Conservation (phyloP, 2,113 vertebrate genomes). For the Xenopus tropicalis region DNA sequence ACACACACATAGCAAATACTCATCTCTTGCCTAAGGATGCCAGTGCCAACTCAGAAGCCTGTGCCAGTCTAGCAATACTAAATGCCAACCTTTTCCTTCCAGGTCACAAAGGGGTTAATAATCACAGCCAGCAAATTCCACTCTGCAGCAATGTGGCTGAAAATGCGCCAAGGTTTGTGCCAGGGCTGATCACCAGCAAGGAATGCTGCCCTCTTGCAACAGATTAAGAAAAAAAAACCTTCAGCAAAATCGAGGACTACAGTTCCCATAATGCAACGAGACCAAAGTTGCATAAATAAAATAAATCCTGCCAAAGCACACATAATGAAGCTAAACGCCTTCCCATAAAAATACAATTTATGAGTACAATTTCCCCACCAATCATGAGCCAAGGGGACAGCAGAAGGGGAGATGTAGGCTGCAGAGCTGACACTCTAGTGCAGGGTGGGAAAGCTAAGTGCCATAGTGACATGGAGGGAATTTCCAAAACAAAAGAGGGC, state of each 20-base stretch:
- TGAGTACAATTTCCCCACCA: too few relatives aligned
- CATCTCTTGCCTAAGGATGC: too few relatives aligned
- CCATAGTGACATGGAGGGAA: slow-evolving; percentile 32
- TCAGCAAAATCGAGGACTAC: slow-evolving; percentile 7
- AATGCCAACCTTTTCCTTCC: too few relatives aligned
- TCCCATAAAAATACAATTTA: too few relatives aligned
- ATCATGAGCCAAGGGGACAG: too few relatives aligned
- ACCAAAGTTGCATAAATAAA: slow-evolving; percentile 31
- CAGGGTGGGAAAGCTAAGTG: slow-evolving; percentile 9
- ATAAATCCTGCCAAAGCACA: background rate
- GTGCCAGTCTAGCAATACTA: background rate
- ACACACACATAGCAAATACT: too few relatives aligned
- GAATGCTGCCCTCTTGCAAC: background rate
- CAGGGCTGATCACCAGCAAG: background rate
- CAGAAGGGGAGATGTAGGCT: background rate
- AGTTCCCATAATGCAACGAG: slow-evolving; percentile 24
- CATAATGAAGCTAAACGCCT: too few relatives aligned
- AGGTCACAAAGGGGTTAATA: too few relatives aligned
- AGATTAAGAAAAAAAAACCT: too few relatives aligned
- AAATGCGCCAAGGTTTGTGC: background rate
- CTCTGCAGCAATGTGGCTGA: background rate
- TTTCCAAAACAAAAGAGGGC: slow-evolving; percentile 29
- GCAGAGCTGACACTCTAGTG: slow-evolving; percentile 27
- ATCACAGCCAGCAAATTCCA: too few relatives aligned
- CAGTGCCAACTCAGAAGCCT: background rate